These are phyloP conservation scores for Holacanthus passer DNA, from an alignment of 2,113 vertebrate species.

Conservation along the genomic window DNA sequence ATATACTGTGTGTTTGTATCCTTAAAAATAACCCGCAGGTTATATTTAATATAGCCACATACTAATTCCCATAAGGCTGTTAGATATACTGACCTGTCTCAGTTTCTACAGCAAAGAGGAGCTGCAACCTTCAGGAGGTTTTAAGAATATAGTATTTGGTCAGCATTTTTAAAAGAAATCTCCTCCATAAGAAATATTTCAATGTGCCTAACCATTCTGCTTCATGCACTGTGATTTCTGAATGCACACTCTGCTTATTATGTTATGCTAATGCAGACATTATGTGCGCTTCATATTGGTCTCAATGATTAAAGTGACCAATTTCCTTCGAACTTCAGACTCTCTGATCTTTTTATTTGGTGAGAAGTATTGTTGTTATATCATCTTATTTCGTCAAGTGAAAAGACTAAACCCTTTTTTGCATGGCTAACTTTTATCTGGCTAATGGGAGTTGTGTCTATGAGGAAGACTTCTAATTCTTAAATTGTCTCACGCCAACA, in stretches of 20 bases:
- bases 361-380: slow-evolving; percentile 83
- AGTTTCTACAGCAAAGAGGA: slow-evolving; percentile 3
- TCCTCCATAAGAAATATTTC: slow-evolving; percentile 47
- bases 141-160: slow-evolving; percentile 23
- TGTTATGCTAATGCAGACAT: slow-evolving; percentile 78
- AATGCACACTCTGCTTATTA: slow-evolving; percentile 70
- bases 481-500: slow-evolving; percentile 99
- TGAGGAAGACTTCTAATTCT: slow-evolving; percentile 99
- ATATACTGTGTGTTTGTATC: not conserved
- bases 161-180: slow-evolving; percentile 65
- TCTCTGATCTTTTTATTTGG: slow-evolving; percentile 77
- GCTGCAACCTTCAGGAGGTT: slow-evolving; percentile 24
- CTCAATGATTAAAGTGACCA: slow-evolving; percentile 74
- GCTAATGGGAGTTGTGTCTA: slow-evolving; percentile 99
- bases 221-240: slow-evolving; percentile 70
- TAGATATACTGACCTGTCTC: slow-evolving; percentile 22
- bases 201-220: slow-evolving; percentile 67
- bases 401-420: slow-evolving; percentile 85
- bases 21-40: slow-evolving; percentile 11
- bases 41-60: slow-evolving; percentile 1
- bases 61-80: slow-evolving; percentile 13
- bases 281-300: slow-evolving; percentile 72
- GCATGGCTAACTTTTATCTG: slow-evolving; percentile 89
- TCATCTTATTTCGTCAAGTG: slow-evolving; percentile 81
- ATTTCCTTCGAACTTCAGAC: slow-evolving; percentile 61